Evolutionary conservation across 2,797 vertebrate genomes (phyloP).

Genomic region (Hypotaenidia philippensis): DNA sequence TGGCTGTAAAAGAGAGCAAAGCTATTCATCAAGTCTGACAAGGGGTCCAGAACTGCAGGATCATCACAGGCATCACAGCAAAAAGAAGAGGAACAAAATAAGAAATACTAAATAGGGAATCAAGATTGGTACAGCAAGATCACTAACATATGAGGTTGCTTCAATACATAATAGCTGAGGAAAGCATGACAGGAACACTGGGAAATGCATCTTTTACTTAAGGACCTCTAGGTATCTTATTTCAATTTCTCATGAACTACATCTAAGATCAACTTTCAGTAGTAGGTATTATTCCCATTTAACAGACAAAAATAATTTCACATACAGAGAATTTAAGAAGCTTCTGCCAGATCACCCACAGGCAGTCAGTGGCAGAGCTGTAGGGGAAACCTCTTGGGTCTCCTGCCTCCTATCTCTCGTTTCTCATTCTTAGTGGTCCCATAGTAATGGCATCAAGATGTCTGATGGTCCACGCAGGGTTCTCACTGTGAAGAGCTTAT

Average conservation of each 20-base stretch:
- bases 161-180: background rate
- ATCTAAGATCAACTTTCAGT: background rate
- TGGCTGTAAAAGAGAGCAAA: conserved; percentile 66
- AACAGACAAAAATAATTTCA: background rate
- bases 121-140: conserved; percentile 30
- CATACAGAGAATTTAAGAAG: background rate
- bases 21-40: conserved; percentile 75
- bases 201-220: background rate
- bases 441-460: background rate
- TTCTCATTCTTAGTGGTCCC: background rate
- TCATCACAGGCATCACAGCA: conserved; percentile 46
- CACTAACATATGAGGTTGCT: conserved; percentile 33
- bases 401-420: background rate
- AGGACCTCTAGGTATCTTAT: background rate
- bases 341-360: background rate
- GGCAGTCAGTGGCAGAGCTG: background rate
- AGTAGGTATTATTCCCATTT: background rate
- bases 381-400: background rate
- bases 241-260: background rate
- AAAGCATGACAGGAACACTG: background rate
- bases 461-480: background rate
- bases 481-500: background rate
- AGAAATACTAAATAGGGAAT: conserved; percentile 60
- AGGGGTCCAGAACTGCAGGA: conserved; percentile 54
- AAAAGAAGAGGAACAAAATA: conserved; percentile 15